Conservation (phyloP, 2,888 invertebrate genomes). For the Trilocha varians region DNA sequence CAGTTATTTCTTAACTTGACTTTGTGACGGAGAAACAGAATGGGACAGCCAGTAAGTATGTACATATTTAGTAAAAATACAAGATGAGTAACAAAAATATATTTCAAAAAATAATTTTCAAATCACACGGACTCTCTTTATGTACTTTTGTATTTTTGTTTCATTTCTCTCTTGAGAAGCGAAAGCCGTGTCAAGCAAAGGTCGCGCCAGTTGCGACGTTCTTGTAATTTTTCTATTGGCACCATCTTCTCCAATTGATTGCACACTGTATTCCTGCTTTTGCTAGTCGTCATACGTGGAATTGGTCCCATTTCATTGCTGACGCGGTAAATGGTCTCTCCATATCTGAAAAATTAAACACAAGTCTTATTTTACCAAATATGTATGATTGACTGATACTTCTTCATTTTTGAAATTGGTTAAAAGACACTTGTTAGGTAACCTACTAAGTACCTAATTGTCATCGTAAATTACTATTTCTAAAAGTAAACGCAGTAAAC, state of each 20-base stretch:
- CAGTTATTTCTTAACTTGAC: no score
- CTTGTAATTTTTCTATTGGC: constrained; percentile 81
- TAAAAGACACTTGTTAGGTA: no score
- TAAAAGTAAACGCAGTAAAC: not conserved
- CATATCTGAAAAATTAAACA: constrained; percentile 45
- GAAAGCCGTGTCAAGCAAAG: constrained; percentile 85
- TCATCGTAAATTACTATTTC: no score
- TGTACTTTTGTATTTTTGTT: constrained; percentile 40
- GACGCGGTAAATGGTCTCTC: constrained; percentile 73
- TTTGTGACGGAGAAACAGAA: not conserved
- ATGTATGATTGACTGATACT: no score
- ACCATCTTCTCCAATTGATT: constrained; percentile 82
- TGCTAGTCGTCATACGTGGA: constrained; percentile 78
- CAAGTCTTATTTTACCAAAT: not conserved
- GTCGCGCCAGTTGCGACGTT: constrained; percentile 87
- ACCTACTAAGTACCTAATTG: no score
- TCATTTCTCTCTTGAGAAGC: constrained; percentile 82
- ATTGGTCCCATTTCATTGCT: constrained; percentile 83
- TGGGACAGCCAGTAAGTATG: not conserved
- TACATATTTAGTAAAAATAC: not conserved
- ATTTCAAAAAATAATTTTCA: not conserved
- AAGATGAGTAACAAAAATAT: not conserved
- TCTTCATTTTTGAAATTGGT: no score
- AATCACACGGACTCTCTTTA: constrained; percentile 2
- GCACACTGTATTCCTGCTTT: constrained; percentile 77